These are phyloP conservation scores for Peromyscus maniculatus DNA, from an alignment of 2,113 vertebrate species.

Conservation along the genomic window DNA sequence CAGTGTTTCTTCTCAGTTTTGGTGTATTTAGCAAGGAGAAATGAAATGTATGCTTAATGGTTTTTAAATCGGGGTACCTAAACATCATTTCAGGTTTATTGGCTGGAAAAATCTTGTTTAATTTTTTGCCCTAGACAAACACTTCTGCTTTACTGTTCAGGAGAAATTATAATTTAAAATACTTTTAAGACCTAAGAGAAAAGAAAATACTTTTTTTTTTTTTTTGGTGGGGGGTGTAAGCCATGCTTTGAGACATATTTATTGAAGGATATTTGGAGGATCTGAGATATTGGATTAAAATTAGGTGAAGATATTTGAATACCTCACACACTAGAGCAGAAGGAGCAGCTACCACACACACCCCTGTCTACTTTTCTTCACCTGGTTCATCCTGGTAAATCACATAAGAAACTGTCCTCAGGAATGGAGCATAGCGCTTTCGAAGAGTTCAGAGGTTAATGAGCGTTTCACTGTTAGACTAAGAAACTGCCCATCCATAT, in stretches of 20 bases:
- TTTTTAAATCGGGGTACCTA: conserved; percentile 33
- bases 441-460: not conserved
- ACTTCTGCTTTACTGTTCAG: not conserved
- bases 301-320: conserved; percentile 23
- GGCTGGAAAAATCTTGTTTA: conserved; percentile 21
- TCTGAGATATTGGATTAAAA: not conserved
- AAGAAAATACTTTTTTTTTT: not conserved
- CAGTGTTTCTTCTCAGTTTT: not conserved
- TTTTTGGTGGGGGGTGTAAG: not conserved
- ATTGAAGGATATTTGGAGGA: conserved; percentile 4
- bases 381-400: conserved; percentile 4
- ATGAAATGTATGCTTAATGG: not conserved
- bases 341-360: conserved; percentile 11
- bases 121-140: conserved; percentile 25
- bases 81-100: conserved; percentile 41
- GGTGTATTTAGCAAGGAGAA: not conserved
- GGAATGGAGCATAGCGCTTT: not conserved
- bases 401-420: not conserved
- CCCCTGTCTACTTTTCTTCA: not conserved
- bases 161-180: conserved; percentile 39
- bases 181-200: conserved; percentile 4
- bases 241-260: not conserved
- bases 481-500: not conserved
- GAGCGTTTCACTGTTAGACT: not conserved
- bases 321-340: not conserved